Evolutionary conservation across 2,888 invertebrate species (phyloP).

Genomic region (Spodoptera exigua): DNA sequence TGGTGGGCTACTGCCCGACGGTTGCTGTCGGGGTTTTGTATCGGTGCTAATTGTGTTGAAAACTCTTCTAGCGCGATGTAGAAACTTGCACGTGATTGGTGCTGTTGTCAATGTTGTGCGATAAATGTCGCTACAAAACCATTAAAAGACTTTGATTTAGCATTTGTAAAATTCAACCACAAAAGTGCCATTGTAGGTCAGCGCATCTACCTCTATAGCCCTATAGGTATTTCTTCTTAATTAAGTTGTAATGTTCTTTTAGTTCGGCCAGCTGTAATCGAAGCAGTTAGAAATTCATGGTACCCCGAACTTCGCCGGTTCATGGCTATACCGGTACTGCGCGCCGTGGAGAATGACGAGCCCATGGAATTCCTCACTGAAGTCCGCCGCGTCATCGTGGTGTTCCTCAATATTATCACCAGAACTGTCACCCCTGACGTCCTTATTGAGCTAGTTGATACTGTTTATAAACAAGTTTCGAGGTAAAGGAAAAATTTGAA

Average conservation of each 20-base stretch:
- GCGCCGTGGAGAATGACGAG: constrained; percentile 91
- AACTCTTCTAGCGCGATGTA: no score
- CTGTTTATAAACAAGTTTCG: constrained; percentile 79
- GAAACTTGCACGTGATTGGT: no score
- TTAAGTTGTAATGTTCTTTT: constrained; percentile 13
- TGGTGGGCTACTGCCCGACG: no score
- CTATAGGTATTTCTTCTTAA: no score
- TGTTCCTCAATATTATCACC: constrained; percentile 91
- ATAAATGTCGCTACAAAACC: no score
- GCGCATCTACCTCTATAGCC: no score
- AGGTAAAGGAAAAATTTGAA: constrained; percentile 56
- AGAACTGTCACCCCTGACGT: constrained; percentile 73
- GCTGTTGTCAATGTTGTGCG: no score
- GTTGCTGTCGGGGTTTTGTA: no score
- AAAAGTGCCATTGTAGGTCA: no score
- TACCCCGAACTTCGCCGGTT: constrained; percentile 87
- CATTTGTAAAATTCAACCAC: no score
- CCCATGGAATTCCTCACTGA: constrained; percentile 93
- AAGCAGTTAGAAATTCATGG: constrained; percentile 68
- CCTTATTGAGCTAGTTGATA: constrained; percentile 86
- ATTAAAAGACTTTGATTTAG: no score
- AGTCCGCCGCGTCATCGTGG: constrained; percentile 92
- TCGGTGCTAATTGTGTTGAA: no score
- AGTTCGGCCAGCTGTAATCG: constrained; percentile 75
- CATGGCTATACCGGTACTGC: constrained; percentile 89